A percentile compares a stretch with the other conserved stretches of the same genome.
These are phyloP conservation scores for Pheosia gnoma DNA, from an alignment of 2,888 invertebrate genomes.

Conservation along the genomic window DNA sequence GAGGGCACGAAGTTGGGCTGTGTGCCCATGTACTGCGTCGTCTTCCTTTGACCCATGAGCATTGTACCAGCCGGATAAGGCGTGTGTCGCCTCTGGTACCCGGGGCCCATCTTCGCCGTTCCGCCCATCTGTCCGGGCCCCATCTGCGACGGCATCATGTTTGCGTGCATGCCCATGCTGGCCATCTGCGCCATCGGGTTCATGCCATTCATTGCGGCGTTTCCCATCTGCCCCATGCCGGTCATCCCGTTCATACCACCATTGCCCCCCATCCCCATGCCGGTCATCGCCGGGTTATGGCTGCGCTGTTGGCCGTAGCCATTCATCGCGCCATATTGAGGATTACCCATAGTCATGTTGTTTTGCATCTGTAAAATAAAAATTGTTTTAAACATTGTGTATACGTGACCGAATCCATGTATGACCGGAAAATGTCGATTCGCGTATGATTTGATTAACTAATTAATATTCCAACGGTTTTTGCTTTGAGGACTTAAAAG, in stretches of 20 bases:
- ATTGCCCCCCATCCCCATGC: slow-evolving; percentile 83
- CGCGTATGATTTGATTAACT: slow-evolving; percentile 4
- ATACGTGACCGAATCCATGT: slow-evolving; percentile 35
- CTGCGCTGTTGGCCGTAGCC: slow-evolving; percentile 85
- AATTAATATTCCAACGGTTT: slow-evolving; percentile 7
- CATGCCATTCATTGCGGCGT: slow-evolving; percentile 87
- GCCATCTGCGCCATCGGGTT: slow-evolving; percentile 90
- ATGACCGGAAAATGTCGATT: slow-evolving; percentile 14
- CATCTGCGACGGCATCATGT: slow-evolving; percentile 88
- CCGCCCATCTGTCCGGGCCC: slow-evolving; percentile 87
- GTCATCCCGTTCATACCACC: slow-evolving; percentile 85
- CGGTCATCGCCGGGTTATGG: slow-evolving; percentile 83
- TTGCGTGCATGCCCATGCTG: slow-evolving; percentile 88
- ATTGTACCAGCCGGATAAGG: slow-evolving; percentile 94
- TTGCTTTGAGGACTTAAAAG: slow-evolving; percentile 1
- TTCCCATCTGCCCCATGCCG: slow-evolving; percentile 86
- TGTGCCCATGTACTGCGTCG: slow-evolving; percentile 85
- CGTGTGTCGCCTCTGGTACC: slow-evolving; percentile 91
- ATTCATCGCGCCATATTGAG: slow-evolving; percentile 85
- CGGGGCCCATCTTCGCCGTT: slow-evolving; percentile 87
- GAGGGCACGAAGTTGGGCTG: slow-evolving; percentile 78
- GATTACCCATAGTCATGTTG: slow-evolving; percentile 86
- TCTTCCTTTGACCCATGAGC: slow-evolving; percentile 92
- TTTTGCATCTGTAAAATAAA: slow-evolving; percentile 84
- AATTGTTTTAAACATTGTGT: slow-evolving; percentile 9